phyloP scores from a whole-genome alignment of 2,113 vertebrate species.

The Miniopterus natalensis region DNA sequence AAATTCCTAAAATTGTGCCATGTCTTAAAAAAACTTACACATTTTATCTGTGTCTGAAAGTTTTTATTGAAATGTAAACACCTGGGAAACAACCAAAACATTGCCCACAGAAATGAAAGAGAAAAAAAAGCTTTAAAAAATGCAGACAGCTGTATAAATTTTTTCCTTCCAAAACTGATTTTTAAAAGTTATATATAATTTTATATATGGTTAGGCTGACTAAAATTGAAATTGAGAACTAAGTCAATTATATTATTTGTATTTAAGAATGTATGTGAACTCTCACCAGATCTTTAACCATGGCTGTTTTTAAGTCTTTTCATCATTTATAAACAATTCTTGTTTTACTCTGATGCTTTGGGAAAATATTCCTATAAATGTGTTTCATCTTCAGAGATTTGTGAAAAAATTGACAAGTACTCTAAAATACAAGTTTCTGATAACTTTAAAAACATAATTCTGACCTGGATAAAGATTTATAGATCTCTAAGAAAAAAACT shows the following conservation, averaged over 20 bases:
- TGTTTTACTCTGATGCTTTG: not conserved
- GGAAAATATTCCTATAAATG: not conserved
- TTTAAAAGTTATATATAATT: not conserved
- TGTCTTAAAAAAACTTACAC: not conserved
- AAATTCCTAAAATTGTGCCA: not conserved
- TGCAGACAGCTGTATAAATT: not conserved
- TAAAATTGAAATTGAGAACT: not conserved
- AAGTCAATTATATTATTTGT: not conserved
- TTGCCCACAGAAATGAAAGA: not conserved
- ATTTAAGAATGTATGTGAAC: not conserved
- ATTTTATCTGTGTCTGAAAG: not conserved
- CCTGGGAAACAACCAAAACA: not conserved
- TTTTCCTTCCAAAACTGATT: not conserved
- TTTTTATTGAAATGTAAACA: not conserved
- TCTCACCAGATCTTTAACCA: too few species aligned
- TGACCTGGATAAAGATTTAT: too few species aligned
- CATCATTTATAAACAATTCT: not conserved
- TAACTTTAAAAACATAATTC: too few species aligned
- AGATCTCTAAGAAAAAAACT: too few species aligned
- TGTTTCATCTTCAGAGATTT: not conserved
- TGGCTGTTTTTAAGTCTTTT: not conserved
- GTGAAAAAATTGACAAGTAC: not conserved
- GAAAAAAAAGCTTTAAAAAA: not conserved
- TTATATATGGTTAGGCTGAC: not conserved
- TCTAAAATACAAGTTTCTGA: not conserved